phyloP scores from a whole-genome alignment of 2,113 vertebrate genomes.

The Rutilus rutilus region DNA sequence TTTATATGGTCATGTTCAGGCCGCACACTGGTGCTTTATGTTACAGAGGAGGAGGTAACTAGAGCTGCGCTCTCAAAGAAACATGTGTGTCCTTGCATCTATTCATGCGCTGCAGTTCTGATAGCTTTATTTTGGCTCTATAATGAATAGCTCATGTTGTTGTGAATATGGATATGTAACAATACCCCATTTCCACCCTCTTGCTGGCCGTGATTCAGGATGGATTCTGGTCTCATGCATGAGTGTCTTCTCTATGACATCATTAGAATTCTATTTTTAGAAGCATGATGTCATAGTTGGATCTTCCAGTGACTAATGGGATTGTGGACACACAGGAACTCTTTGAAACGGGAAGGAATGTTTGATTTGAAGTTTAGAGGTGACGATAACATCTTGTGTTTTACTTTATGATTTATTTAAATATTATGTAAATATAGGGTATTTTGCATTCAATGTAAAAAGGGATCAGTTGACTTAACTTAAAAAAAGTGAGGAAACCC shows the following conservation, averaged over 20 bases:
- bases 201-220: neutral
- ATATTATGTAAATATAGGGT: neutral
- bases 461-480: too few species aligned
- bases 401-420: neutral
- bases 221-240: slow-evolving; percentile 22
- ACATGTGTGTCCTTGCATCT: neutral
- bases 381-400: neutral
- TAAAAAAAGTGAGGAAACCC: too few species aligned
- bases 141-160: neutral
- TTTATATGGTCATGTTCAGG: slow-evolving; percentile 69
- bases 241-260: neutral
- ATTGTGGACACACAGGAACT: slow-evolving; percentile 7
- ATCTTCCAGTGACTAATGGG: slow-evolving; percentile 34
- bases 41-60: slow-evolving; percentile 15
- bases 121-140: neutral
- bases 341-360: neutral
- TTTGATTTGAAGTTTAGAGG: neutral
- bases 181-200: neutral
- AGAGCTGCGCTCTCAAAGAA: neutral
- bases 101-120: neutral
- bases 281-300: slow-evolving; percentile 36
- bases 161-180: slow-evolving; percentile 16
- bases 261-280: slow-evolving; percentile 11
- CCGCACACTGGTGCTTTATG: slow-evolving; percentile 35
- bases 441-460: neutral